phyloP scores from a whole-genome alignment of 1,140 invertebrate species.

The Caerostris extrusa region DNA sequence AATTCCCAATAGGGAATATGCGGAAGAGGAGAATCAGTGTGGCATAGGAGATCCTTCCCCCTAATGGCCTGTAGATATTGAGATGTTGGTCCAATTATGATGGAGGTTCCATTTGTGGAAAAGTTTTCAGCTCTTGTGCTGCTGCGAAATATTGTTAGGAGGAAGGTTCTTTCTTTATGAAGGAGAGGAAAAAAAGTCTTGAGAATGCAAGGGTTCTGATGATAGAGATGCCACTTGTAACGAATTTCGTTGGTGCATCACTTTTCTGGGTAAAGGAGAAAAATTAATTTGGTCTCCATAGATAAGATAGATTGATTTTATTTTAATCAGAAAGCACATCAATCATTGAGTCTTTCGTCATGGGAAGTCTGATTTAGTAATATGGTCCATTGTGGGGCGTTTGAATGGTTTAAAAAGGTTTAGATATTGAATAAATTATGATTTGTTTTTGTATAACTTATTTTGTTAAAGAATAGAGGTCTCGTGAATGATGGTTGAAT shows the following conservation, averaged over 20 bases:
- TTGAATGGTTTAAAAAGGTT: too few relatives aligned
- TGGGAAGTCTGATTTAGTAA: too few relatives aligned
- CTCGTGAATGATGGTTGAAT: too few relatives aligned
- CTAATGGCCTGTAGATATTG: constrained; percentile 63
- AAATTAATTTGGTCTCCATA: neutral
- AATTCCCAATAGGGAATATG: constrained; percentile 1
- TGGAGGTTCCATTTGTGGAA: constrained; percentile 26
- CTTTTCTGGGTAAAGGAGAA: neutral
- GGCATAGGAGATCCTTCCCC: neutral
- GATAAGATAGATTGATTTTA: neutral
- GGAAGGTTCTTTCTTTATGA: neutral
- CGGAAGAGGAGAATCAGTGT: neutral
- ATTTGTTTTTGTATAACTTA: too few relatives aligned
- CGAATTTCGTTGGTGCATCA: neutral
- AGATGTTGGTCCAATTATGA: constrained; percentile 64
- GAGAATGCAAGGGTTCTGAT: neutral
- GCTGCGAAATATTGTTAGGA: constrained; percentile 23
- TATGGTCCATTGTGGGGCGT: too few relatives aligned
- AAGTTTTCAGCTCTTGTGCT: neutral
- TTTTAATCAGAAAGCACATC: neutral
- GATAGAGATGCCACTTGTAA: neutral
- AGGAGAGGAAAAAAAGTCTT: neutral
- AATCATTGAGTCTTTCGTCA: neutral
- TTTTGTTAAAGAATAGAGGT: too few relatives aligned
- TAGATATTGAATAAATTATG: too few relatives aligned